phyloP scores from a whole-genome alignment of 2,797 vertebrate species.

The Balearica regulorum region DNA sequence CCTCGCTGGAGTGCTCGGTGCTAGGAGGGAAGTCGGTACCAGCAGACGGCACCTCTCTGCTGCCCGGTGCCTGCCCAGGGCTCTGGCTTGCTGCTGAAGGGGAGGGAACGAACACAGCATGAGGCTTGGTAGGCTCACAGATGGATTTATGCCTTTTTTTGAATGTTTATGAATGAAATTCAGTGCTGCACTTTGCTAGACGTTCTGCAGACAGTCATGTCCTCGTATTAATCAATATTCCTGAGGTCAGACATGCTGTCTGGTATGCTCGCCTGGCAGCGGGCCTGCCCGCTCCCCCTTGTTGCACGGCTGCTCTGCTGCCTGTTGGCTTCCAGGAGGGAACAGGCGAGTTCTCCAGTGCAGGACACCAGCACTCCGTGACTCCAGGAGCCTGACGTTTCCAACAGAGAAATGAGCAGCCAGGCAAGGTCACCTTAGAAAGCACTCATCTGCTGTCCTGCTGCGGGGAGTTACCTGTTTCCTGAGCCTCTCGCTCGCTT shows the following conservation, averaged over 20 bases:
- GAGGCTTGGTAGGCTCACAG: slow-evolving; percentile 10
- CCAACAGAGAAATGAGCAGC: neutral
- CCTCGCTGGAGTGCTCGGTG: rapidly evolving
- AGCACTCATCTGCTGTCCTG: neutral
- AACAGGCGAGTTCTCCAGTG: neutral
- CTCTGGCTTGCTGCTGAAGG: neutral
- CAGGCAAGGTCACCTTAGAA: neutral
- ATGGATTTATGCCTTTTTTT: slow-evolving; percentile 51
- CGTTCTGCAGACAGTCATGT: slow-evolving; percentile 10
- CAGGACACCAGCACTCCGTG: neutral
- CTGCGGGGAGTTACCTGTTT: neutral
- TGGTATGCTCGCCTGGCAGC: neutral
- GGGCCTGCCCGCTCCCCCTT: neutral
- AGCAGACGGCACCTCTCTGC: neutral
- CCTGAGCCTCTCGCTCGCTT: neutral
- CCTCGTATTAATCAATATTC: neutral
- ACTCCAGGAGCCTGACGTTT: neutral
- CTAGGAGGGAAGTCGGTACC: rapidly evolving
- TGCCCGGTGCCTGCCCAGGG: neutral
- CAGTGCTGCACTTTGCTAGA: neutral
- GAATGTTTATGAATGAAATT: slow-evolving; percentile 38
- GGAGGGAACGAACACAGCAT: rapidly evolving
- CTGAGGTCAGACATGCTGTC: neutral
- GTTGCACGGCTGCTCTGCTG: rapidly evolving
- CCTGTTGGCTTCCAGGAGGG: neutral